Conservation (phyloP, 2,888 invertebrate genomes). For the Rhamnusium bicolor region DNA sequence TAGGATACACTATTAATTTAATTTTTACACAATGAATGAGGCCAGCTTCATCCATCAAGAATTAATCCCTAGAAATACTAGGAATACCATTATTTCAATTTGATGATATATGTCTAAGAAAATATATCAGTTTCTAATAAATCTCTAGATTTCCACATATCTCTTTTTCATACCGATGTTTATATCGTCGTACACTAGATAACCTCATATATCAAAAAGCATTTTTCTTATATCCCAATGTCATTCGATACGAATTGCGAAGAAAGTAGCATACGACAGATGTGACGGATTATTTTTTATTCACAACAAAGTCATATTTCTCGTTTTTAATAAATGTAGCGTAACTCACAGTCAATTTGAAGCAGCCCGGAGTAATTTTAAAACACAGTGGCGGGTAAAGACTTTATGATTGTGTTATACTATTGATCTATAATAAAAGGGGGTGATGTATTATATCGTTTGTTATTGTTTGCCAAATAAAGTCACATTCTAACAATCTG, state of each 20-base stretch:
- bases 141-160: not conserved
- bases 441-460: too few species aligned
- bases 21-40: not conserved
- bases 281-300: not conserved
- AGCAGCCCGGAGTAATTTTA: not conserved
- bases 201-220: not conserved
- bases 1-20: not conserved
- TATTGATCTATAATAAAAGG: too few species aligned
- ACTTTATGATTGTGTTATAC: not conserved
- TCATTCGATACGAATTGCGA: not conserved
- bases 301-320: not conserved
- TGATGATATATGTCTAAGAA: not conserved
- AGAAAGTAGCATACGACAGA: not conserved
- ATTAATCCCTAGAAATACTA: not conserved
- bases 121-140: not conserved
- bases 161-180: not conserved
- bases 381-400: not conserved
- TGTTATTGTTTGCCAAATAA: too few species aligned
- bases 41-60: not conserved
- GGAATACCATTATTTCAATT: not conserved
- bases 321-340: not conserved
- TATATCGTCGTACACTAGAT: not conserved
- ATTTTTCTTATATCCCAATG: not conserved
- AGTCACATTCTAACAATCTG: too few species aligned
- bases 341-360: not conserved